Evolutionary conservation across 2,888 invertebrate genomes (phyloP).

Genomic region (Metacarcinus magister): DNA sequence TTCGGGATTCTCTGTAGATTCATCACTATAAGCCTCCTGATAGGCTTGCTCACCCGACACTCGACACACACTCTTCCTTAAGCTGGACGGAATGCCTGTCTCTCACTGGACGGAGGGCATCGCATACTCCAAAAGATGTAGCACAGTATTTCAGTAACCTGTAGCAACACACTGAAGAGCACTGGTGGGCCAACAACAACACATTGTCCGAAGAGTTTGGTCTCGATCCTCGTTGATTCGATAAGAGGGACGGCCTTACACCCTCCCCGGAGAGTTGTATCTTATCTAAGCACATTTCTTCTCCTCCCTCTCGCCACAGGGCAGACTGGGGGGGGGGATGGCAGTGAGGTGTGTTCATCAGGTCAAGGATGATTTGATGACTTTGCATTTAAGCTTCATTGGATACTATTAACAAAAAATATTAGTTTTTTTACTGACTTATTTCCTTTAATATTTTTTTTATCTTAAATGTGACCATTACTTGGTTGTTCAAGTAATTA

Average conservation of each 20-base stretch:
- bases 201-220: conserved; percentile 8
- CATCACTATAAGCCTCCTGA: not conserved
- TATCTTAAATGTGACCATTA: not conserved
- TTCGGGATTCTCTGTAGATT: not conserved
- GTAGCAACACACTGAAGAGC: not conserved
- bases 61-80: not conserved
- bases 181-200: not conserved
- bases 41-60: not conserved
- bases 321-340: not conserved
- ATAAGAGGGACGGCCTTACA: not conserved
- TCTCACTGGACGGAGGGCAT: not conserved
- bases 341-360: not conserved
- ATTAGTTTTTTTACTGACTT: not conserved
- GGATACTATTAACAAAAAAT: too few relatives aligned
- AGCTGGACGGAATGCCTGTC: not conserved
- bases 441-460: not conserved
- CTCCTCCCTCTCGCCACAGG: not conserved
- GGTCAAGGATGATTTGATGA: not conserved
- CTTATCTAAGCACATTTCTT: conserved; percentile 9
- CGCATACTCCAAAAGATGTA: not conserved
- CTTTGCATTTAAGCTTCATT: not conserved
- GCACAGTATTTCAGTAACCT: not conserved
- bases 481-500: not conserved
- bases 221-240: not conserved
- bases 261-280: not conserved